Base-by-base conservation (phyloP, 2,888 invertebrate genomes). In the Halictus quadricinctus region DNA sequence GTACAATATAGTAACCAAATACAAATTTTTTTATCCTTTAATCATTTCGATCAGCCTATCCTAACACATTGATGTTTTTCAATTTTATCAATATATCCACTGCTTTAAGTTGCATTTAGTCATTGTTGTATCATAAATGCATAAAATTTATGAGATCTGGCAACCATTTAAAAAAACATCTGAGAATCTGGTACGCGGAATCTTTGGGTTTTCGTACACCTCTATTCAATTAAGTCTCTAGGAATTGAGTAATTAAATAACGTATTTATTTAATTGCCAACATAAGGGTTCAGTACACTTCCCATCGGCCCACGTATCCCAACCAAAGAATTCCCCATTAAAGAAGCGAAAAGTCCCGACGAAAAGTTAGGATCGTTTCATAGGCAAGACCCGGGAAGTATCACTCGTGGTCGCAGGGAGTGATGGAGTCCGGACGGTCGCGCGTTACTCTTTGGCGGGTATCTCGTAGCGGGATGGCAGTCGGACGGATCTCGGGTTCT, bases 401-500 rank as follows among this genome's bases (percentile, higher is more conserved):
- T 29, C 29, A 0, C 7, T 64, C 66, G 66, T 13, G 46, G 13
- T 46, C 7, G 36, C 73, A 21, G 12, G 21, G 18, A 73, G 21
- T 29, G 73, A 73, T 73, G 50, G 29, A 29, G 18, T 12, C 73
- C 12, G 21, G 36, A 21, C 36, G 36, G 10, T 70, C n/a, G 29
- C 50, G 73, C 50, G 73, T 21, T 18, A 50, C 18, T 43, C 70
- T 12, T 13, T n/a, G 41, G 12, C n/a, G 5, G 10, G 10, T 58
- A 41, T 70, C 43, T 18, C 70, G 41, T 43, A n/a, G 13, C 43
- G 18, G n/a, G n/a, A 58, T 58, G 58, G 70, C 12, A 21, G 41
- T n/a, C 58, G 46, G 64, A 46, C 58, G 83, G 58, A 78, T 54
- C 54, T 29, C 72, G 12, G 64, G 41, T 80, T 75, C 46, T 36